Evolutionary conservation across 2,888 invertebrate genomes (phyloP).

Genomic region (Latheticus oryzae): DNA sequence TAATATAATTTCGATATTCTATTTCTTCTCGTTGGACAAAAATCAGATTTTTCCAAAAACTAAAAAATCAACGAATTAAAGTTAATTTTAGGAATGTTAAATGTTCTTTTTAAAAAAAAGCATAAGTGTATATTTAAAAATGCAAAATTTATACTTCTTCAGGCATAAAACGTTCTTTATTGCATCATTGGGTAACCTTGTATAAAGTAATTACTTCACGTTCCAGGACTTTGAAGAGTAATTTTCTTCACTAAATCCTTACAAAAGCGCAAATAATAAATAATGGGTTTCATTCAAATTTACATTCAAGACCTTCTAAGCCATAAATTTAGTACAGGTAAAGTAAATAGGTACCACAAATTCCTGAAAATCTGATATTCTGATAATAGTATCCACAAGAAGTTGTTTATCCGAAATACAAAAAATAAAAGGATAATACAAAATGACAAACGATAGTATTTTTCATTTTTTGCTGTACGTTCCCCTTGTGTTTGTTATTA

Average conservation of each 20-base stretch:
- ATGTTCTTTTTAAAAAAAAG: no score
- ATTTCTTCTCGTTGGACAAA: no score
- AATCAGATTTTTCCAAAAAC: no score
- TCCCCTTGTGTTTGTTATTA: constrained; percentile 8
- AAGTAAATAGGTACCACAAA: constrained; percentile 12
- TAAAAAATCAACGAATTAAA: no score
- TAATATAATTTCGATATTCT: no score
- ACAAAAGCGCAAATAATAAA: constrained; percentile 1
- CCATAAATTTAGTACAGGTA: constrained; percentile 18
- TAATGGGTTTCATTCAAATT: constrained; percentile 18
- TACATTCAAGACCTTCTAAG: constrained; percentile 14
- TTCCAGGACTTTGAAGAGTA: constrained; percentile 2
- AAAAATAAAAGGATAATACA: constrained; percentile 1
- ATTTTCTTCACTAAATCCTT: constrained; percentile 5
- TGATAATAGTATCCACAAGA: no score
- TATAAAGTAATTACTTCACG: constrained; percentile 1
- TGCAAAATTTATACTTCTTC: no score
- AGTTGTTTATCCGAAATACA: no score
- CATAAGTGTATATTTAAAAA: no score
- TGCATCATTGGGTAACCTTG: no score
- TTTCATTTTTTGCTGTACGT: not conserved
- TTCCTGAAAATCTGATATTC: constrained; percentile 7
- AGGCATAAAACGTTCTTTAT: no score
- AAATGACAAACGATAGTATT: constrained; percentile 12
- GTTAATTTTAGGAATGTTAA: no score